These are phyloP conservation scores for Noctua pronuba DNA, from an alignment of 2,888 invertebrate genomes.

Conservation along the genomic window DNA sequence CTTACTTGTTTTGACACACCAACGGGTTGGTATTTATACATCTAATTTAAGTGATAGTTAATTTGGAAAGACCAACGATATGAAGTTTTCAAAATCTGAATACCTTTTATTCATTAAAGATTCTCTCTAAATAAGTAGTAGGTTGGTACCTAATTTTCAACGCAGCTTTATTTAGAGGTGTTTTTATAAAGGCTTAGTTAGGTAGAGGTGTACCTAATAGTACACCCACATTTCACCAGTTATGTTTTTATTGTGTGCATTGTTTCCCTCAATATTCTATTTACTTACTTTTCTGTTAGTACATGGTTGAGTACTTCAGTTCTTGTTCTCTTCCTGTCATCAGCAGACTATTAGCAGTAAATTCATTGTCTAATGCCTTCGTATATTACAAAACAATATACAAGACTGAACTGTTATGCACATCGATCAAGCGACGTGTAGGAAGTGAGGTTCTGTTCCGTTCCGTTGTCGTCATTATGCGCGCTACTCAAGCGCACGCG, in stretches of 20 bases:
- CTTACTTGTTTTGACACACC: not conserved
- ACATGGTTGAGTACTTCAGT: not conserved
- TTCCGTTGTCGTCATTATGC: constrained; percentile 57
- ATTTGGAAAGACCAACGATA: not conserved
- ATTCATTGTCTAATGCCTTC: constrained; percentile 29
- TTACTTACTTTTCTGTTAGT: not conserved
- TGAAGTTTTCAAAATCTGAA: not conserved
- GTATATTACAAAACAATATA: constrained; percentile 41
- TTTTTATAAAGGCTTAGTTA: not conserved
- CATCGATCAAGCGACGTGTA: constrained; percentile 57
- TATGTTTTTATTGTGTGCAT: not conserved
- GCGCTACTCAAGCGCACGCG: constrained; percentile 54
- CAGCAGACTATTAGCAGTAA: constrained; percentile 15
- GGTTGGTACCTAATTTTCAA: not conserved
- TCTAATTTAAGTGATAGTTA: not conserved
- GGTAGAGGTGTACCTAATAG: not conserved
- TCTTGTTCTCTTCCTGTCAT: not conserved
- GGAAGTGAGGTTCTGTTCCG: constrained; percentile 59
- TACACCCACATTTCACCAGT: not conserved
- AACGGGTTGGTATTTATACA: not conserved
- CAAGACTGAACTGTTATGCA: constrained; percentile 45
- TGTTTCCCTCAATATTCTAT: not conserved
- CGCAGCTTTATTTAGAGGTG: not conserved
- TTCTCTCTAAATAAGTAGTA: not conserved
- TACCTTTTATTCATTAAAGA: not conserved